Percentiles rank a stretch among this genome's conserved stretches.
phyloP scores from a whole-genome alignment of 2,888 invertebrate genomes.

The Cosmopolites sordidus region DNA sequence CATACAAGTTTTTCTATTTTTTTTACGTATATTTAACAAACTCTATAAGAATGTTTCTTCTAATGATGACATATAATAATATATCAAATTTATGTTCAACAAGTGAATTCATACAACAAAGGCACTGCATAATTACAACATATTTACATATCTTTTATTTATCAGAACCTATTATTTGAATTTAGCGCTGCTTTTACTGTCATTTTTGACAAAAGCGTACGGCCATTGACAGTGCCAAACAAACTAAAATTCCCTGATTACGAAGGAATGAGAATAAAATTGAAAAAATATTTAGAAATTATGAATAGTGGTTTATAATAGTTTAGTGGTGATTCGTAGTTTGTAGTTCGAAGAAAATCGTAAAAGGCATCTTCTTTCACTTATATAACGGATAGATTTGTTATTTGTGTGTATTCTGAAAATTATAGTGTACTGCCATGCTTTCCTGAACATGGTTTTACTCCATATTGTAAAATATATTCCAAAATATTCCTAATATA shows the following conservation, averaged over 20 bases:
- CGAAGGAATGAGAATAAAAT: neutral
- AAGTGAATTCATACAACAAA: no score
- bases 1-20: no score
- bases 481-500: conserved; percentile 31
- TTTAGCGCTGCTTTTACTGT: conserved; percentile 6
- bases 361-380: conserved; percentile 1
- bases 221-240: conserved; percentile 4
- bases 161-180: no score
- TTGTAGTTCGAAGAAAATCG: conserved; percentile 11
- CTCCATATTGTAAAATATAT: conserved; percentile 46
- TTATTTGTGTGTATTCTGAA: conserved; percentile 14
- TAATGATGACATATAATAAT: no score
- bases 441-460: conserved; percentile 48
- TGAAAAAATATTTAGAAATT: conserved; percentile 16
- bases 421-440: conserved; percentile 38
- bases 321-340: conserved; percentile 16
- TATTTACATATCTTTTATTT: no score
- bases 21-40: no score
- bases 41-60: no score
- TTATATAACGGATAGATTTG: conserved; percentile 20
- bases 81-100: no score
- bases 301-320: conserved; percentile 17
- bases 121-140: no score
- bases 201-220: conserved; percentile 7
- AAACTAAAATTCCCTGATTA: conserved; percentile 15